Evolutionary conservation across 53 echinoderm and acorn worm species (phyloP), one percentile per base, ranked within the genome.

Genomic region (Echinarachnius parma): DNA sequence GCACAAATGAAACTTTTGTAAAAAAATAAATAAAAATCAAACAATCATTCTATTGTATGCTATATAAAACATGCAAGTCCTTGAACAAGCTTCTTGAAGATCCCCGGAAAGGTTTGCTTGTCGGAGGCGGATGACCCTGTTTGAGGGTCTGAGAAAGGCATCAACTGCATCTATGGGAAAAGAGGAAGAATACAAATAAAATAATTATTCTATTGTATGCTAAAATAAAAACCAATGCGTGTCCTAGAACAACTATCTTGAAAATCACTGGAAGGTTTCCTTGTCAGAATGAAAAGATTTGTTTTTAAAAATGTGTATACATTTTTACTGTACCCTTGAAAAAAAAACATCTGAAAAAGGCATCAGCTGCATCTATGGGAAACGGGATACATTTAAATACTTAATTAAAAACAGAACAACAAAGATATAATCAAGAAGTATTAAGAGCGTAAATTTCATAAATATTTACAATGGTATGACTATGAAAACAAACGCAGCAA

Each of bases 161-260:
- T 65, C 48, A 46, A 8, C 65, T 65, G 65, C 46, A 65, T 65
- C 65, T 39, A 13, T 13, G 13, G 42, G 13, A 39, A n/a, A 30
- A 18, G 33, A 7, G 16, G 8, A 26, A 0, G 10, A 0, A 37
- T 2, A 7, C 21, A 21, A 22, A 39, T 9, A 9, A 39, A 39
- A 39, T 9, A 39, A 39, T 39, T 13, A 39, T 39, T 7, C 7
- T n/a, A n/a, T n/a, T n/a, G n/a, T n/a, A n/a, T n/a, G n/a, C n/a
- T n/a, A n/a, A n/a, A n/a, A n/a, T n/a, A n/a, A n/a, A n/a, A n/a
- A n/a, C n/a, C n/a, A n/a, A n/a, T n/a, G n/a, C n/a, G n/a, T n/a
- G 56, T 34, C 74, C 74, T 35, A 37, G 34, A 15, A 72, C 42
- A 35, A 72, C 36, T 57, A 56, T 72, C 31, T 34, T 72, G 9